Evolutionary conservation across 2,888 invertebrate genomes (phyloP).

Genomic region (Nebria brevicollis): DNA sequence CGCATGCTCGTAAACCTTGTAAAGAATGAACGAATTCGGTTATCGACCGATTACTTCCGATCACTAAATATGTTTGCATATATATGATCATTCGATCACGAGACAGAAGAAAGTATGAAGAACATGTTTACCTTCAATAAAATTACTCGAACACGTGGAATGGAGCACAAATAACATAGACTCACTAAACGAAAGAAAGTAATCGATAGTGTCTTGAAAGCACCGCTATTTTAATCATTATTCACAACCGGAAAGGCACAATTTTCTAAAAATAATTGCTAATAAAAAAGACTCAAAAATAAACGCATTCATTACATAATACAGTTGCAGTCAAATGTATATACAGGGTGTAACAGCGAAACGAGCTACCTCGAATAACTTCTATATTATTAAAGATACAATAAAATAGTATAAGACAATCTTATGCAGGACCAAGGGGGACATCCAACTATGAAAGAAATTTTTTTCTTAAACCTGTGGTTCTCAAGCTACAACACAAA

Average conservation of each 20-base stretch:
- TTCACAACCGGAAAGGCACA: background rate
- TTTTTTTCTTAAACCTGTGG: too few species aligned
- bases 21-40: background rate
- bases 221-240: background rate
- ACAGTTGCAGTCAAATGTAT: too few species aligned
- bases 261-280: too few species aligned
- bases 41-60: background rate
- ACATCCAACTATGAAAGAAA: too few species aligned
- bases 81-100: background rate
- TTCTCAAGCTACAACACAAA: too few species aligned
- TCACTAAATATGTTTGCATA: background rate
- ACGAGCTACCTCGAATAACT: too few species aligned
- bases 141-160: background rate
- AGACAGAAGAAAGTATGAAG: background rate
- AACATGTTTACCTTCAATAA: background rate
- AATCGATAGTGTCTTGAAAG: background rate
- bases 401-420: too few species aligned
- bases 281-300: too few species aligned
- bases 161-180: background rate
- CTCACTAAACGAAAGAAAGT: background rate
- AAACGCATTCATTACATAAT: too few species aligned
- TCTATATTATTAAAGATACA: too few species aligned
- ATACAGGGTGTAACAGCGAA: too few species aligned
- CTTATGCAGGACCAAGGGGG: too few species aligned
- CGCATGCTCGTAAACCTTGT: background rate